A percentile compares a stretch with the other conserved stretches of the same genome.
phyloP scores from a whole-genome alignment of 2,797 vertebrate genomes.

The Bucorvus abyssinicus region DNA sequence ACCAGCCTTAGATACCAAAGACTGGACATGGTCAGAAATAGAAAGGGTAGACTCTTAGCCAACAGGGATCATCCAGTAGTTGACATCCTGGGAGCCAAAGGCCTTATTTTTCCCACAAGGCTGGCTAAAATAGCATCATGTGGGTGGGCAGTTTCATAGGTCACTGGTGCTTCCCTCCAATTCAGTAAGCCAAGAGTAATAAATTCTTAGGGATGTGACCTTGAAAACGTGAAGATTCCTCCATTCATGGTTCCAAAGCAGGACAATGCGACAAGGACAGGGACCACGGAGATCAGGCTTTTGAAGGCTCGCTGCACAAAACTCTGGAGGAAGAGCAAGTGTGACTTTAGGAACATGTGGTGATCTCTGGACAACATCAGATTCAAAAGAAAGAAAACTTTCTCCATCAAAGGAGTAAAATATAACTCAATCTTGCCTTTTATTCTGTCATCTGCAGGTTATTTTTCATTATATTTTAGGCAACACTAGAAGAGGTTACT shows the following conservation, averaged over 20 bases:
- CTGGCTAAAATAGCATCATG: background rate
- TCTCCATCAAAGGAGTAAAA: background rate
- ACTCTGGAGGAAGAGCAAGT: slow-evolving; percentile 43
- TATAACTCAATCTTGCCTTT: background rate
- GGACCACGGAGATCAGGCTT: slow-evolving; percentile 65
- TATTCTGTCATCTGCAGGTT: background rate
- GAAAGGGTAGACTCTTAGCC: background rate
- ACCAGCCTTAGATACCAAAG: background rate
- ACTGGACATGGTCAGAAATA: background rate
- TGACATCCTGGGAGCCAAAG: background rate
- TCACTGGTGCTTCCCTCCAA: background rate
- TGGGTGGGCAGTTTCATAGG: background rate
- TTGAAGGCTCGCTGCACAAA: slow-evolving; percentile 70
- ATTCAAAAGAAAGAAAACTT: background rate
- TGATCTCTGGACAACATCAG: background rate
- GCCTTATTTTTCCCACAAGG: background rate
- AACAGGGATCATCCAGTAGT: background rate
- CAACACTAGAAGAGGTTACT: background rate
- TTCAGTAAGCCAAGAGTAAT: background rate
- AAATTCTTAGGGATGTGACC: slow-evolving; percentile 27
- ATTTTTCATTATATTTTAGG: background rate
- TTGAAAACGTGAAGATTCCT: slow-evolving; percentile 73
- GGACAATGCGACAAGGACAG: slow-evolving; percentile 69
- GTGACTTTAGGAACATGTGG: background rate
- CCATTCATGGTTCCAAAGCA: slow-evolving; percentile 77